A percentile compares a stretch with the other conserved stretches of the same genome.
Conservation (phyloP, 37 sponge, comb jelly and placozoan species). For the Hormiphora californensis region DNA sequence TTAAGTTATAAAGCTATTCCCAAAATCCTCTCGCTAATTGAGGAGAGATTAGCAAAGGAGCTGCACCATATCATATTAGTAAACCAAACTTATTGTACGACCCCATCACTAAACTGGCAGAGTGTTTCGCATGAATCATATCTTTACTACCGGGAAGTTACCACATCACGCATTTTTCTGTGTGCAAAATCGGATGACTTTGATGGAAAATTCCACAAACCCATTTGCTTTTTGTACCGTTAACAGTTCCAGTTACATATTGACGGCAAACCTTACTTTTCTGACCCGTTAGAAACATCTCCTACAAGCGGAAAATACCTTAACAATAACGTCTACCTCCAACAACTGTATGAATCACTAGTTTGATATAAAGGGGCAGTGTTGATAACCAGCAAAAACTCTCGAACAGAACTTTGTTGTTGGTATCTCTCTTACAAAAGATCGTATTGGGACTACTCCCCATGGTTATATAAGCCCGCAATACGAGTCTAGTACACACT, state of each 20-base stretch:
- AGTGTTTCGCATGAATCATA: background rate
- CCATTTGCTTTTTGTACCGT: background rate
- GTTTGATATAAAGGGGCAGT: background rate
- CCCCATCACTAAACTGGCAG: background rate
- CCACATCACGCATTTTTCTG: conserved; percentile 10
- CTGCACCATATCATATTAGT: background rate
- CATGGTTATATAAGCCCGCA: conserved; percentile 14
- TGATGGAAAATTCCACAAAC: background rate
- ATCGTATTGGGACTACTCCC: background rate
- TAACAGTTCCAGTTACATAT: background rate
- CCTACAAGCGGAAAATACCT: no score
- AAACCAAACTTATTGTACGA: background rate
- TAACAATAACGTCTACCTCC: no score
- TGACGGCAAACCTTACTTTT: background rate
- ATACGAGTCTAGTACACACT: background rate
- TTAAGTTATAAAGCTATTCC: background rate
- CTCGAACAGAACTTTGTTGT: conserved; percentile 4
- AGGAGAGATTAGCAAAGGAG: background rate
- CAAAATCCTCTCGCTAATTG: background rate
- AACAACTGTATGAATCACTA: background rate
- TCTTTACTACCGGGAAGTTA: background rate
- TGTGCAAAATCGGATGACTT: background rate
- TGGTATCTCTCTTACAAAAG: background rate
- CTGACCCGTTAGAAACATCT: no score
- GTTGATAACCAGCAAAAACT: background rate